Evolutionary conservation across 2,113 vertebrate species (phyloP).

Genomic region (Sander vitreus): DNA sequence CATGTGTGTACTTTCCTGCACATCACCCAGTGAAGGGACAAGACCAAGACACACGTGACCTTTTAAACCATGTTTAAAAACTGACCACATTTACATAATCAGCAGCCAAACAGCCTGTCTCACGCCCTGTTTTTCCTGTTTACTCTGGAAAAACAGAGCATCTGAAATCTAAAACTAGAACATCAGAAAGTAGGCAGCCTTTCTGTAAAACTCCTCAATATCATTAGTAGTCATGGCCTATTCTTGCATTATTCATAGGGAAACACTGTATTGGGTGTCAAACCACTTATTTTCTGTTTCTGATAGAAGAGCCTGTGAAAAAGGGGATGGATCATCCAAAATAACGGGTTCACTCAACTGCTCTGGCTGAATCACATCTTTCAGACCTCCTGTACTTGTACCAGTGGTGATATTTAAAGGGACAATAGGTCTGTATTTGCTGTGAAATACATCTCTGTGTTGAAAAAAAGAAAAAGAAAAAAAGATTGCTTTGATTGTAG

Average conservation of each 20-base stretch:
- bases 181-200: constrained; percentile 29
- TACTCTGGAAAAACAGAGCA: background rate
- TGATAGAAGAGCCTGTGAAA: constrained; percentile 33
- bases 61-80: constrained; percentile 25
- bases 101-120: constrained; percentile 8
- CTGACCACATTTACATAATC: constrained; percentile 4
- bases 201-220: constrained; percentile 39
- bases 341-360: constrained; percentile 18
- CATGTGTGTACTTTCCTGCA: background rate
- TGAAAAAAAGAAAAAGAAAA: background rate
- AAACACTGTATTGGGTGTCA: constrained; percentile 45
- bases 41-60: background rate
- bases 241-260: constrained; percentile 64
- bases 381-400: constrained; percentile 7
- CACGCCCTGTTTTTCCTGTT: constrained; percentile 1
- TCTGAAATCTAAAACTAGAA: constrained; percentile 40
- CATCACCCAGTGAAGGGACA: background rate
- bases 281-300: constrained; percentile 49
- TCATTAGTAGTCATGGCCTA: constrained; percentile 43
- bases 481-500: constrained; percentile 4
- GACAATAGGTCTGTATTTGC: background rate
- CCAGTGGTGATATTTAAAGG: constrained; percentile 24
- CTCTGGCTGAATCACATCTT: constrained; percentile 38
- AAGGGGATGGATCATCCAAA: constrained; percentile 22
- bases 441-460: constrained; percentile 12